phyloP scores from a whole-genome alignment of 2,797 vertebrate species.

The Dipus sagitta region DNA sequence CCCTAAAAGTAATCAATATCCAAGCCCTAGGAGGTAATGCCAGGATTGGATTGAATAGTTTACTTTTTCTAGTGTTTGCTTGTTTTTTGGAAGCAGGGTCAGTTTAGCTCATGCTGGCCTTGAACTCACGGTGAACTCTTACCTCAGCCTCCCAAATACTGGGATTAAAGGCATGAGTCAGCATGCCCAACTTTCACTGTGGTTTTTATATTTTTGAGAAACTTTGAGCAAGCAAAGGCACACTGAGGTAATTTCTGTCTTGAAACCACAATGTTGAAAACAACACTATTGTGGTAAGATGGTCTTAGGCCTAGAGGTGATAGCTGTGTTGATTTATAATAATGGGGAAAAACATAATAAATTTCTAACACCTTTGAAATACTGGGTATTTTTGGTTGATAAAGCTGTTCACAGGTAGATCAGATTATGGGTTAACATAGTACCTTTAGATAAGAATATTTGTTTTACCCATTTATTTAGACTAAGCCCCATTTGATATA shows the following conservation, averaged over 20 bases:
- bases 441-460: not conserved
- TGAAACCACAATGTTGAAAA: conserved; percentile 52
- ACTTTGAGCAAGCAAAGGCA: conserved; percentile 21
- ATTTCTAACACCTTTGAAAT: conserved; percentile 2
- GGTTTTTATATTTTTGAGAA: conserved; percentile 53
- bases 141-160: too few relatives aligned
- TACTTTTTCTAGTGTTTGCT: conserved; percentile 7
- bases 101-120: too few relatives aligned
- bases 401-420: not conserved
- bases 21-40: conserved; percentile 96
- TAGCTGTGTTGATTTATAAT: not conserved
- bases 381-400: not conserved
- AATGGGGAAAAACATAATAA: conserved; percentile 30
- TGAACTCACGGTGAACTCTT: too few relatives aligned
- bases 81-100: not conserved
- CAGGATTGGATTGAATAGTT: not conserved
- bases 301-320: not conserved
- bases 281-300: not conserved
- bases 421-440: conserved; percentile 9
- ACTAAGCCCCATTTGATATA: not conserved
- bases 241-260: conserved; percentile 1
- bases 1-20: conserved; percentile 96
- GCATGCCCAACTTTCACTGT: not conserved
- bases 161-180: too few relatives aligned
- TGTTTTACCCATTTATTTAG: conserved; percentile 16